phyloP scores from a whole-genome alignment of 2,113 vertebrate species.

The Odocoileus hemionus region DNA sequence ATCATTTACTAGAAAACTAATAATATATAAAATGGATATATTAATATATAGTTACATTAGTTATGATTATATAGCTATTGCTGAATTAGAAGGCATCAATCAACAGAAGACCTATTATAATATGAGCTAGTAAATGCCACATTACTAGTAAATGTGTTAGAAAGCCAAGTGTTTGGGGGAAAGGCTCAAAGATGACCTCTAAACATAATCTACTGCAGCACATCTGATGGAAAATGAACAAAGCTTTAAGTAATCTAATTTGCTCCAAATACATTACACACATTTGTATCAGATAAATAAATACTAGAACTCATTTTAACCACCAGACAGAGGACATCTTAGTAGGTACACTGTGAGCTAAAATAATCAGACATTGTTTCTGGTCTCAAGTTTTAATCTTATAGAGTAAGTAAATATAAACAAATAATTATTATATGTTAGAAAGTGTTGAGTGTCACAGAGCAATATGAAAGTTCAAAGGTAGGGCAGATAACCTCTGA shows the following conservation, averaged over 20 bases:
- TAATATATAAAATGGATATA: neutral
- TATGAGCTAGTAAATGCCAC: neutral
- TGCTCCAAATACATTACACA: neutral
- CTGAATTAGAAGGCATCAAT: neutral
- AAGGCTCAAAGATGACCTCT: neutral
- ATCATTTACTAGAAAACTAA: neutral
- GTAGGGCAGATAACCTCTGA: neutral
- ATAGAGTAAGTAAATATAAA: neutral
- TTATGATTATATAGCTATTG: neutral
- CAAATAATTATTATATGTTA: neutral
- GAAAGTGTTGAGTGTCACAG: neutral
- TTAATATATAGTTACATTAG: neutral
- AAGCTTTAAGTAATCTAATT: neutral
- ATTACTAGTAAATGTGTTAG: neutral
- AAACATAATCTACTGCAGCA: neutral
- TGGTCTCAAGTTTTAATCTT: neutral
- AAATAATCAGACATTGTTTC: neutral
- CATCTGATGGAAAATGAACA: neutral
- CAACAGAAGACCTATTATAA: neutral
- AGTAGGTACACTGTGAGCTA: neutral
- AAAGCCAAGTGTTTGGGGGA: neutral
- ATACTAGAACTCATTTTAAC: neutral
- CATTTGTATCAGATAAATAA: neutral
- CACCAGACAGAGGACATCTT: neutral
- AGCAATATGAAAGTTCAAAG: neutral